Base-by-base conservation (phyloP, 2,113 vertebrate genomes). In the Xenus cinereus region DNA sequence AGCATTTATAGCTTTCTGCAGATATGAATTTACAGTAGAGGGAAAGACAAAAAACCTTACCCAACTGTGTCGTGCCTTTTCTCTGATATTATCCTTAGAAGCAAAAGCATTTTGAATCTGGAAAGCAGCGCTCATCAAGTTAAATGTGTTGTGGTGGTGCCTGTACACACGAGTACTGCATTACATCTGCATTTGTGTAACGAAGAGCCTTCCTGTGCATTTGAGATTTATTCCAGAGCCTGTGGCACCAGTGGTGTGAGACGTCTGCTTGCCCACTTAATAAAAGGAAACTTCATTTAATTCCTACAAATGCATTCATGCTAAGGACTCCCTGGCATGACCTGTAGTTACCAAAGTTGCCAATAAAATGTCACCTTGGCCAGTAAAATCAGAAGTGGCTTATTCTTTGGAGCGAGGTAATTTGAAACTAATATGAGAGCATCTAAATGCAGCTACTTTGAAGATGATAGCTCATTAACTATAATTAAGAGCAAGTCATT, bases 121-220 rank as follows among this genome's bases (percentile, higher is more conserved):
- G 32, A 83, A 71, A 77, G 39, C 56, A 64, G 46, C 33, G 3
- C 60, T 81, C n/a, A 24, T 74, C 32, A 45, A 68, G 80, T 75
- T 71, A 39, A 60, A 87, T 13, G 66, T 75, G 37, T 33, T 32
- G 28, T 81, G 56, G 26, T 89, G 30, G 50, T 90, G 76, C 53
- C 87, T 71, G 26, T 62, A 9, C 26, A 60, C 64, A 84, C 60
- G 15, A 60, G 51, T 73, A 57, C 94, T 95, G 95, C 94, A 97
- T 95, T 95, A 89, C 74, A 87, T 87, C 92, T 92, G 96, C 94
- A 96, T 95, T 96, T 93, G 71, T 89, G 18, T n/a, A 95, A 87
- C 15, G 3, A 82, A 84, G 54, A 87, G 87, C 48, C 24, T 90
- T 53, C 24, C 90, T 51, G 5, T 59, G 72, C 21, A 1, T 67